A percentile compares a stretch with the other conserved stretches of the same genome.
Evolutionary conservation across 2,113 vertebrate species (phyloP).

Genomic region (Poeciliopsis retropinna): DNA sequence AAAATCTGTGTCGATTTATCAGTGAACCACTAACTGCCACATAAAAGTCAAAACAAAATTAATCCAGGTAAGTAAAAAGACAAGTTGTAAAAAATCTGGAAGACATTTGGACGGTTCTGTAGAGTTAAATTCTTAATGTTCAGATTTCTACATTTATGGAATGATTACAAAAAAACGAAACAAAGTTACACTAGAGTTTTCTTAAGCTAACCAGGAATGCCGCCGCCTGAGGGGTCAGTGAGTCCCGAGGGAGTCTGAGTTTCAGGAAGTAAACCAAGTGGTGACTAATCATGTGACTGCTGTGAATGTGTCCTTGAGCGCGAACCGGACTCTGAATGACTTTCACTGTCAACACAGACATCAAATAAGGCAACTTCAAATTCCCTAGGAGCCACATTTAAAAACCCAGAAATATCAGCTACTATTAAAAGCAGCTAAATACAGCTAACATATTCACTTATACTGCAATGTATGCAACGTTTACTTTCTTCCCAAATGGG

Average conservation of each 20-base stretch:
- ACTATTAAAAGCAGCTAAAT: background rate
- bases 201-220: background rate
- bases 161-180: no score
- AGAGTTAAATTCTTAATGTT: no score
- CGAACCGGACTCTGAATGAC: background rate
- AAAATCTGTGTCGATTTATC: no score
- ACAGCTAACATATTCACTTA: background rate
- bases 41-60: no score
- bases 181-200: no score
- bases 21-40: no score
- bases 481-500: background rate
- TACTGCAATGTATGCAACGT: background rate
- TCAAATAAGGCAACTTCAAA: background rate
- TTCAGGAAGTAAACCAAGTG: background rate
- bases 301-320: background rate
- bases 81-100: no score
- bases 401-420: background rate
- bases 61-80: no score
- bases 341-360: background rate
- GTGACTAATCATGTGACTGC: background rate
- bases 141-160: no score
- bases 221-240: no score
- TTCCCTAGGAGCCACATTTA: no score
- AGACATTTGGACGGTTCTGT: no score
- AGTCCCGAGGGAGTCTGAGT: background rate